Base-by-base conservation (phyloP, 1,140 invertebrate species). In the Cyphomyrmex costatus region DNA sequence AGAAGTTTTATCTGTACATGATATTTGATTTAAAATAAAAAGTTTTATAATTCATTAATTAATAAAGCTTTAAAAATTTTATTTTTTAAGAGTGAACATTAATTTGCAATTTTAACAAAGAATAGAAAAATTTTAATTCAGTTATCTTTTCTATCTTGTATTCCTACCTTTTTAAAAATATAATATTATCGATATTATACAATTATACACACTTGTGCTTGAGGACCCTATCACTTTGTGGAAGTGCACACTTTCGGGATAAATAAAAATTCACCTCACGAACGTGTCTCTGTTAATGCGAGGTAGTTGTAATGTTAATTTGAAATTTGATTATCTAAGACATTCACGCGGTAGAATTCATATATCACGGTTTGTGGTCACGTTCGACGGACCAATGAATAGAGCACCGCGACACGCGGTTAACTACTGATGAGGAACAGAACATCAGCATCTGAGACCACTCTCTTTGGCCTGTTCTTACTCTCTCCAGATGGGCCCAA, bases 381-480 rank as follows among this genome's bases (percentile, higher is more conserved):
- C 24, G 27, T 85, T 58, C 61, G 73, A 56, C 63, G 76, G 65
- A 46, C 49, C 60, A 87, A 89, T 82, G 91, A 90, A 86, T 88
- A 89, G 86, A 66, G 85, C 91, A 91, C 78, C 90, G 86, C 90
- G 92, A 88, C 78, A 88, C 74, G 78, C 89, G 79, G 84, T 88
- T 92, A 92, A 92, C 93, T 93, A 93, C 93, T 93, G 93, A 93
- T 92, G 91, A 93, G 91, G 87, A 93, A 92, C 92, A 87, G 92
- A 92, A 88, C 68, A 91, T 90, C 89, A 90, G 92, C 91, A 88
- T 92, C 87, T 85, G 78, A 90, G 63, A 86, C 73, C 86, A 89
- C 91, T 92, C 91, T 91, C 86, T 85, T 88, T 63, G 30, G 51
- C 42, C 49, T 30, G 42, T 73, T 49, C 85, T 86, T 78, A 82